A percentile compares a stretch with the other conserved stretches of the same genome.
Evolutionary conservation across 2,888 invertebrate species (phyloP).

Genomic region (Lithophane semibrunnea): DNA sequence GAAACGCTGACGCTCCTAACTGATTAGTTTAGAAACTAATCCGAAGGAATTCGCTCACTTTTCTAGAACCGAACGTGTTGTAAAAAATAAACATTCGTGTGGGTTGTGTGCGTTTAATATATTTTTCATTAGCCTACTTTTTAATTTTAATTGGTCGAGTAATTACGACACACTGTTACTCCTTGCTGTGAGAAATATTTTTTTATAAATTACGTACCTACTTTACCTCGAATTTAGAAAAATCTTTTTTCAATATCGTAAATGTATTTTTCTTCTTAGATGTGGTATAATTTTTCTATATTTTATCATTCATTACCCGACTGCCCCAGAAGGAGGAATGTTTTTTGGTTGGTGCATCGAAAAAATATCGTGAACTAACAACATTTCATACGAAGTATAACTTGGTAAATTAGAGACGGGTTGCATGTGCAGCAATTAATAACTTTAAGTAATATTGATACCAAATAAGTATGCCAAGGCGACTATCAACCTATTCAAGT

Average conservation of each 20-base stretch:
- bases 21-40: constrained; percentile 47
- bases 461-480: constrained; percentile 87
- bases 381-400: constrained; percentile 28
- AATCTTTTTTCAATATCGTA: background rate
- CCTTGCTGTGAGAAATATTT: constrained; percentile 2
- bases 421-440: constrained; percentile 65
- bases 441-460: constrained; percentile 79
- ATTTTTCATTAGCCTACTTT: constrained; percentile 47
- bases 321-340: too few species aligned
- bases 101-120: constrained; percentile 28
- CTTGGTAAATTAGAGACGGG: constrained; percentile 52
- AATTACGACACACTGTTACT: constrained; percentile 37
- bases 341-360: constrained; percentile 8
- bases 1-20: constrained; percentile 58
- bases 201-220: constrained; percentile 16
- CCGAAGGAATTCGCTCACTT: constrained; percentile 57
- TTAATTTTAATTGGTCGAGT: constrained; percentile 41
- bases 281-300: background rate
- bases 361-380: constrained; percentile 19
- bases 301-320: too few species aligned
- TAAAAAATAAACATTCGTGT: constrained; percentile 49
- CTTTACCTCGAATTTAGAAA: background rate
- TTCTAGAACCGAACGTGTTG: constrained; percentile 50
- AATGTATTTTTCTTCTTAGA: too few species aligned
- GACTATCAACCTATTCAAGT: constrained; percentile 77